Evolutionary conservation across 2,888 invertebrate species (phyloP).

Genomic region (Myathropa florea): DNA sequence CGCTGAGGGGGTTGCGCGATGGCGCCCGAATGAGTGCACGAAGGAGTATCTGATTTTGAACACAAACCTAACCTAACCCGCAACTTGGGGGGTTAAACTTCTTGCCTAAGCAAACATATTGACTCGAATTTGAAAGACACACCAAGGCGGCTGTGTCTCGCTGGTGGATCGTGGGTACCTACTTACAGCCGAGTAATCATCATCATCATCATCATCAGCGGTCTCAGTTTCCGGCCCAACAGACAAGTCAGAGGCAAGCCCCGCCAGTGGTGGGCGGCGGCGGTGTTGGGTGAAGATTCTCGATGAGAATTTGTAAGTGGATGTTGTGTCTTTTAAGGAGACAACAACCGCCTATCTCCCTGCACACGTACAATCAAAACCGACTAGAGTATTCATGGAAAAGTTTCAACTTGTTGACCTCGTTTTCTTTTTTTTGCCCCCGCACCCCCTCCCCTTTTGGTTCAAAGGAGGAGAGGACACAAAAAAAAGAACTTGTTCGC

Average conservation of each 20-base stretch:
- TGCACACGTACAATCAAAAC: slow-evolving; percentile 38
- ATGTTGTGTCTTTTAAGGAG: slow-evolving; percentile 58
- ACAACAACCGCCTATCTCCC: slow-evolving; percentile 10
- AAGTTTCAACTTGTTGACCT: slow-evolving; percentile 61
- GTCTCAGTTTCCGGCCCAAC: background rate
- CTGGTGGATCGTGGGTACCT: slow-evolving; percentile 45
- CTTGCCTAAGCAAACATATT: slow-evolving; percentile 70
- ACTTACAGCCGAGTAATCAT: slow-evolving; percentile 59
- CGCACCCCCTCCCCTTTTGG: background rate
- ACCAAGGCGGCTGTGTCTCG: too few species aligned
- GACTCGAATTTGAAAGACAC: slow-evolving; percentile 64
- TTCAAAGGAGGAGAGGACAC: background rate
- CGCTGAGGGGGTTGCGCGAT: too few species aligned
- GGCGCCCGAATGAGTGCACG: too few species aligned
- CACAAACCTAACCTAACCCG: slow-evolving; percentile 64
- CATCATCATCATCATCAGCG: slow-evolving; percentile 13
- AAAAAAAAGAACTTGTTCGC: slow-evolving; percentile 22
- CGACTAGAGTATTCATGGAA: slow-evolving; percentile 52
- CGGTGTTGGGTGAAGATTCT: slow-evolving; percentile 28
- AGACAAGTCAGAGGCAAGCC: too few species aligned
- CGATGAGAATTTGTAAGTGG: slow-evolving; percentile 64
- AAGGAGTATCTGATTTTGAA: slow-evolving; percentile 58
- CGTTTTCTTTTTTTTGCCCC: slow-evolving; percentile 24
- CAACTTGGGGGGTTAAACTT: slow-evolving; percentile 50
- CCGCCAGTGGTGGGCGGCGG: background rate